Evolutionary conservation across 2,888 invertebrate species (phyloP), one percentile per base, ranked within the genome.

Genomic region (Prosopocoilus inquinatus): DNA sequence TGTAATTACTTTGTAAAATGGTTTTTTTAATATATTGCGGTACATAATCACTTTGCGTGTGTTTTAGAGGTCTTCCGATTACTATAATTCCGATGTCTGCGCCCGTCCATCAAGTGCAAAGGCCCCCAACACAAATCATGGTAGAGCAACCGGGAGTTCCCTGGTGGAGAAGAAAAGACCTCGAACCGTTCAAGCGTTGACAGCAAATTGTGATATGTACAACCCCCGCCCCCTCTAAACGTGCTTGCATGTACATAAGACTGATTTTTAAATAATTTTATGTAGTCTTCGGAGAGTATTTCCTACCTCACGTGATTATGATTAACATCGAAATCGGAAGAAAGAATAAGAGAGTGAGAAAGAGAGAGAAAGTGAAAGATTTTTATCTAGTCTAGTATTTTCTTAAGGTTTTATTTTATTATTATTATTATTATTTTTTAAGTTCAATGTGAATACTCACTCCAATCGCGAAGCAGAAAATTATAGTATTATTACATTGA

Each of bases 131-230:
- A 1, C 44, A 61, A 9, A 56, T 65, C 20, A 5, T 28, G 7
- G 75, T 28, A 28, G 75, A 76, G 38, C 70, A 77, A 60, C 76
- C 75, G 55, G 79, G 79, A 8, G 73, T 78, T 35, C 78, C 78
- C 0, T 79, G 79, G 78, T 79, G 78, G 79, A 68, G 78, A 64
- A 66, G 78, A 50, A 71, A 74, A 62, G 75, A 75, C 64, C 64
- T 72, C 34, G 64, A 50, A 15, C 50, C 49, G 11, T 47, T 28
- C 20, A 28, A 50, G 28, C 38, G 55, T 46, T 55, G 41, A 50
- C 13, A 43, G 43, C 35, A 53, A 9, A 48, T 41, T 53, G 53
- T 53, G 53, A 53, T 53, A 53, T 9, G 38, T 28, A 32, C 32
- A 41, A 44, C 47, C 11, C 12, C 16, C 16, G 3, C 4, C 12